phyloP scores from a whole-genome alignment of 2,797 vertebrate species.

The Cuniculus paca region DNA sequence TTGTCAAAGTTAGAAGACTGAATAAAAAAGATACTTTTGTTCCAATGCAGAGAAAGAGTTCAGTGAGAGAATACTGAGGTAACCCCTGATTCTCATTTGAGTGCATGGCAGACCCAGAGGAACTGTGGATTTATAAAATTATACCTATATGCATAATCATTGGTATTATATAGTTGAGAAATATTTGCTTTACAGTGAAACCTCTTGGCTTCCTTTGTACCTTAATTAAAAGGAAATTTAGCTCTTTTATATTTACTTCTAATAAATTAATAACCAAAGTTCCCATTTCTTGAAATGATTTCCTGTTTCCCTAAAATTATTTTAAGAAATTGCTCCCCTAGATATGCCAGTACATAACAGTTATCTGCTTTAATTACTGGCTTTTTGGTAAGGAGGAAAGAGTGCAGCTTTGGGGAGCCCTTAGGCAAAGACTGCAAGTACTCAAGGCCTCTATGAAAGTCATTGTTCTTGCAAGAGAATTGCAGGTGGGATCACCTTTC shows the following conservation, averaged over 20 bases:
- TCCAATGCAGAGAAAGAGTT: background rate
- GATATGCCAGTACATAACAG: background rate
- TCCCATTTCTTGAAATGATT: constrained; percentile 21
- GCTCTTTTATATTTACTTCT: background rate
- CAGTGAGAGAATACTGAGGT: background rate
- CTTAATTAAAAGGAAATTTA: constrained; percentile 26
- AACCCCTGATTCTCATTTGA: background rate
- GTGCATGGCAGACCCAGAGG: background rate
- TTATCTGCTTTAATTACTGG: constrained; percentile 14
- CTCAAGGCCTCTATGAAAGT: background rate
- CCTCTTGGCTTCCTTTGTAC: background rate
- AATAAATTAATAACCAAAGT: background rate
- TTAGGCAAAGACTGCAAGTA: background rate
- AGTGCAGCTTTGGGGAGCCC: background rate
- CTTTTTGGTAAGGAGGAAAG: background rate
- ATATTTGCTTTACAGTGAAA: background rate
- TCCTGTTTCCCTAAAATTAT: constrained; percentile 17
- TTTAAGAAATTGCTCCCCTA: constrained; percentile 15
- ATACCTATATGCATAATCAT: background rate
- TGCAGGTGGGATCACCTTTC: background rate
- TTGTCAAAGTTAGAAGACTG: background rate
- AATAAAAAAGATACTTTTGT: background rate
- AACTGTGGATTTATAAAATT: background rate
- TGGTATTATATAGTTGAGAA: background rate
- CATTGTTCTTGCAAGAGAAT: background rate